Evolutionary conservation across 2,888 invertebrate genomes (phyloP).

Genomic region (Timandra comae): DNA sequence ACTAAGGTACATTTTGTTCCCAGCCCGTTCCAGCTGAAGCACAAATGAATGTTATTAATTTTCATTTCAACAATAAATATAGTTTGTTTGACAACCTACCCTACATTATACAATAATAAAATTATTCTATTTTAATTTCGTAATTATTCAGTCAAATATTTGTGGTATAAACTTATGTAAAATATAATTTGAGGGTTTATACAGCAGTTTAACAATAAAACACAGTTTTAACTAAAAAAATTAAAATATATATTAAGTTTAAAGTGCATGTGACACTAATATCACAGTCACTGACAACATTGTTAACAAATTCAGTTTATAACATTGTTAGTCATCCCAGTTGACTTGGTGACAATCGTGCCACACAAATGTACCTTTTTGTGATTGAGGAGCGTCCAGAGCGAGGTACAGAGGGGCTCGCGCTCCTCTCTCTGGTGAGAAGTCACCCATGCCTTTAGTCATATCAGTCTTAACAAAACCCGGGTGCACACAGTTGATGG

Average conservation of each 20-base stretch:
- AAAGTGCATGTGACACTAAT: constrained; percentile 69
- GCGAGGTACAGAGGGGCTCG: constrained; percentile 61
- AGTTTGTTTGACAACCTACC: too few relatives aligned
- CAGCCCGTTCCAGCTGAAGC: too few relatives aligned
- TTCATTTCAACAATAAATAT: too few relatives aligned
- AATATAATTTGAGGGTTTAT: background rate
- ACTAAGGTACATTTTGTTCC: too few relatives aligned
- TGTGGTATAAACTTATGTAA: background rate
- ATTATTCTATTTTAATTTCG: too few relatives aligned
- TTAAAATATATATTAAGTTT: constrained; percentile 60
- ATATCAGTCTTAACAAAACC: constrained; percentile 71
- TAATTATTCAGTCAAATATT: too few relatives aligned
- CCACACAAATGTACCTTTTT: constrained; percentile 68
- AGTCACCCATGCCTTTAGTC: constrained; percentile 71
- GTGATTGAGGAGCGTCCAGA: constrained; percentile 60
- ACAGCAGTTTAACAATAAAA: constrained; percentile 29
- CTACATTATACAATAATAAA: too few relatives aligned
- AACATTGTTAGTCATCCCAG: constrained; percentile 65
- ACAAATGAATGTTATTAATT: too few relatives aligned
- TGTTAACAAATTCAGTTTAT: constrained; percentile 45
- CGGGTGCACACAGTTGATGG: constrained; percentile 69
- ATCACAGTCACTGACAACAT: constrained; percentile 61
- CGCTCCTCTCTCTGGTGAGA: constrained; percentile 63
- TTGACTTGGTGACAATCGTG: constrained; percentile 70
- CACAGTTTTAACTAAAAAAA: constrained; percentile 40